Evolutionary conservation across 2,113 vertebrate species (phyloP), one percentile per base, ranked within the genome.

Genomic region (Laticauda colubrina): DNA sequence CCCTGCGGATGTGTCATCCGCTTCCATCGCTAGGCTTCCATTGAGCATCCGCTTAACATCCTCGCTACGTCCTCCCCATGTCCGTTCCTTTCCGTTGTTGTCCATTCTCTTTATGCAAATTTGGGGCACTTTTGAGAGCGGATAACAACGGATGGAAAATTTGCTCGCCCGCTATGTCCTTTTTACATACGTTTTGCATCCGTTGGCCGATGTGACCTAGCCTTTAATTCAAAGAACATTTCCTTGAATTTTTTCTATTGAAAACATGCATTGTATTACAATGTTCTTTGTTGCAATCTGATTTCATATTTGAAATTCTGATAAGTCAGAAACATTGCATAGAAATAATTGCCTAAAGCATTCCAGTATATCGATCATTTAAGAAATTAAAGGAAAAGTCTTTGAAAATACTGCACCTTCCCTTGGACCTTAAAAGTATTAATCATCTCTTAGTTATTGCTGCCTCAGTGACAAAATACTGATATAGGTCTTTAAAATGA

Each of bases 321-420:
- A 92, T 96, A 81, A 95, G 93, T 97, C 94, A 97, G 29, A 90
- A 92, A 86, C 55, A 94, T 39, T 94, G 90, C 24, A 95, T 94
- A 95, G 91, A 88, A 96, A 96, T 43, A 93, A 95, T 91, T 55
- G 55, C 85, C 94, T 92, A 92, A 89, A 94, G 93, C 92, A 75
- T 96, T 97, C 23, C 56, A 57, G 56, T 57, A 97, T 96, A 95
- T 91, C 85, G 96, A 96, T 93, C 81, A 87, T 89, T 92, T 95
- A 95, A 94, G 92, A 93, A 96, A 95, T 94, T 94, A 94, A 87
- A 95, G 96, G 93, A 93, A 95, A 89, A 92, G 61, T 20, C 89
- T 94, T 94, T 92, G 93, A 69, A 88, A 96, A 88, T 94, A 94
- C 90, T 94, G 56, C 24, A 93, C 89, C 48, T 93, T 0, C 12